phyloP scores from a whole-genome alignment of 1,140 invertebrate species.

The Odontomachus brunneus region DNA sequence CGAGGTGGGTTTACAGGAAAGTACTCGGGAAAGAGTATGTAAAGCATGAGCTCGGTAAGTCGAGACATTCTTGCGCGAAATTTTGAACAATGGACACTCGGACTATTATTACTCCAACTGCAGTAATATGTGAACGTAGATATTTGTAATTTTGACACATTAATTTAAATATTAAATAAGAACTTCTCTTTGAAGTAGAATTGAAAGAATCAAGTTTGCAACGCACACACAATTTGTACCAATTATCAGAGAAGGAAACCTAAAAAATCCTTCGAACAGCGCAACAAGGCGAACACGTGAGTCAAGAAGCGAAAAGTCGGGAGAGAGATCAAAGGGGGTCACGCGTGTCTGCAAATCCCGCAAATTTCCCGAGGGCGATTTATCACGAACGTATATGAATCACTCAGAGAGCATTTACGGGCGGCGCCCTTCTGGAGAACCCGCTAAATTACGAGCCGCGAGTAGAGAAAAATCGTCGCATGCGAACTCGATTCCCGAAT shows the following conservation, averaged over 20 bases:
- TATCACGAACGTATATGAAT: slow-evolving; percentile 34
- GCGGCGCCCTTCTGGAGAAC: slow-evolving; percentile 3
- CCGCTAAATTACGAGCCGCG: slow-evolving; percentile 12
- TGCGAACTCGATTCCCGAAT: slow-evolving; percentile 30
- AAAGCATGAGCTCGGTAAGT: slow-evolving; percentile 8
- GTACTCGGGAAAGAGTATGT: not conserved
- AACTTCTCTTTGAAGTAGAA: not conserved
- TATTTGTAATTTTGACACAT: too few species aligned
- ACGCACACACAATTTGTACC: too few species aligned
- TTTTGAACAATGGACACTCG: not conserved
- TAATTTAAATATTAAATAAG: too few species aligned
- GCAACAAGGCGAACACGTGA: not conserved
- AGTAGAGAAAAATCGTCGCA: slow-evolving; percentile 4
- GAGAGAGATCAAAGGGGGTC: too few species aligned
- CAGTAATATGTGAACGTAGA: not conserved
- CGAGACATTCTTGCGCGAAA: slow-evolving; percentile 11
- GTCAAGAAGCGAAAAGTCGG: not conserved
- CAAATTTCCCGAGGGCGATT: not conserved
- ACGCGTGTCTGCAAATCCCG: not conserved
- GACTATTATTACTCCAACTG: too few species aligned
- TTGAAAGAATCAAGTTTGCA: too few species aligned
- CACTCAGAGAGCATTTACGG: slow-evolving; percentile 43
- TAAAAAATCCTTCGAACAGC: not conserved
- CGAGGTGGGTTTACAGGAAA: not conserved
- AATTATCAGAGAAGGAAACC: too few species aligned